Conservation (phyloP, 2,888 invertebrate species). For the Mesoligia furuncula region DNA sequence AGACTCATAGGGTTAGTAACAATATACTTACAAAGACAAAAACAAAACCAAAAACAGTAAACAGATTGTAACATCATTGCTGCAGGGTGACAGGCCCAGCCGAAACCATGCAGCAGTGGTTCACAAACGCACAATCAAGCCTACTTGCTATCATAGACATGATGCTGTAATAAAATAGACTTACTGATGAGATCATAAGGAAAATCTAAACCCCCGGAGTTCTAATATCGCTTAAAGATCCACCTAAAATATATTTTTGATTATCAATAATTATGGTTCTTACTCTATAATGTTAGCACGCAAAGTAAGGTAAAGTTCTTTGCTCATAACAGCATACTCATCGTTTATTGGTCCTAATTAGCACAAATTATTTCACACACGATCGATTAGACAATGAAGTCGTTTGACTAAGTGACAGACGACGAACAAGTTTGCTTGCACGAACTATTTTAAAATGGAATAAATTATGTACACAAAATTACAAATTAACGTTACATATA, state of each 20-base stretch:
- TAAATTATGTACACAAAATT: slow-evolving; percentile 9
- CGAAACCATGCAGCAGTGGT: no score
- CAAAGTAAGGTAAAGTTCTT: not conserved
- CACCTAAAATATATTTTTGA: no score
- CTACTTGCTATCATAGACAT: no score
- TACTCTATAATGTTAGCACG: not conserved
- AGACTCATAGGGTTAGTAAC: no score
- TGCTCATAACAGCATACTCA: not conserved
- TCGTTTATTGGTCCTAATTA: slow-evolving; percentile 27
- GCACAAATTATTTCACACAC: slow-evolving; percentile 23
- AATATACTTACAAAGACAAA: no score
- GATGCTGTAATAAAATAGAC: not conserved
- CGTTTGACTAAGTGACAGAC: slow-evolving; percentile 24
- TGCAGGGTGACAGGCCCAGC: no score
- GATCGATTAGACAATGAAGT: slow-evolving; percentile 30
- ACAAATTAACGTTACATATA: not conserved
- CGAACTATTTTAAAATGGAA: slow-evolving; percentile 14
- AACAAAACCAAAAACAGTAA: no score
- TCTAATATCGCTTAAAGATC: not conserved
- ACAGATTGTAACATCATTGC: no score
- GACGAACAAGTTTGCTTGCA: not conserved
- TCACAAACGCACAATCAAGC: no score
- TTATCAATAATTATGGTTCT: not conserved
- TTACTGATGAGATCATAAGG: not conserved
- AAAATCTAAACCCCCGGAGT: not conserved